Percentiles rank a stretch among this genome's conserved stretches.
Conservation (phyloP, 2,888 invertebrate species). For the Lithophane ornitopus region DNA sequence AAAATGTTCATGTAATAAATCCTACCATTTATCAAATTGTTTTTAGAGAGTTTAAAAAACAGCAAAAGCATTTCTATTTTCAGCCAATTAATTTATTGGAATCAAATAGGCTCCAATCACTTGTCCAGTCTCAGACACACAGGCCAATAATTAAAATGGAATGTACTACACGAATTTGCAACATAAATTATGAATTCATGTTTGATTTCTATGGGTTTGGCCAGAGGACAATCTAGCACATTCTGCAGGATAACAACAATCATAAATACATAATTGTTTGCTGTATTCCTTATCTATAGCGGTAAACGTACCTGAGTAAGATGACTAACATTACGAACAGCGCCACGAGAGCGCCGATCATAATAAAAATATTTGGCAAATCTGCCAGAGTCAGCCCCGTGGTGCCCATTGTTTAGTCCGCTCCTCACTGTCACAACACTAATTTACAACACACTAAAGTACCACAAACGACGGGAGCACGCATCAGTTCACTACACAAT, state of each 20-base stretch:
- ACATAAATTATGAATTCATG: conserved; percentile 6
- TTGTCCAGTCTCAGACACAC: conserved; percentile 4
- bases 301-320: conserved; percentile 92
- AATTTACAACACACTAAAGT: conserved; percentile 72
- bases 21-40: not conserved
- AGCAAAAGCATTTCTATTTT: conserved; percentile 9
- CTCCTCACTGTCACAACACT: conserved; percentile 73
- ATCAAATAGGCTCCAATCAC: conserved; percentile 3
- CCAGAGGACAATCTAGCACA: conserved; percentile 46
- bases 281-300: conserved; percentile 45
- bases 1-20: not conserved
- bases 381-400: conserved; percentile 92
- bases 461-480: conserved; percentile 69
- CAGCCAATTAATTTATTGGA: conserved; percentile 23
- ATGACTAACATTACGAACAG: conserved; percentile 94
- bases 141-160: conserved; percentile 13
- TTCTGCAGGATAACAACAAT: conserved; percentile 50
- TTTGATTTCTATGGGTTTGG: conserved; percentile 13
- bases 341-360: conserved; percentile 93
- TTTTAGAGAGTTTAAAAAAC: not conserved
- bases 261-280: conserved; percentile 26
- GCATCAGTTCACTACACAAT: conserved; percentile 79
- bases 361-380: conserved; percentile 94
- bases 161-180: conserved; percentile 7
- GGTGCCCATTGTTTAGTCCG: conserved; percentile 81